Evolutionary conservation across 2,888 invertebrate genomes (phyloP), one percentile per base, ranked within the genome.

Genomic region (Leptura quadrifasciata): DNA sequence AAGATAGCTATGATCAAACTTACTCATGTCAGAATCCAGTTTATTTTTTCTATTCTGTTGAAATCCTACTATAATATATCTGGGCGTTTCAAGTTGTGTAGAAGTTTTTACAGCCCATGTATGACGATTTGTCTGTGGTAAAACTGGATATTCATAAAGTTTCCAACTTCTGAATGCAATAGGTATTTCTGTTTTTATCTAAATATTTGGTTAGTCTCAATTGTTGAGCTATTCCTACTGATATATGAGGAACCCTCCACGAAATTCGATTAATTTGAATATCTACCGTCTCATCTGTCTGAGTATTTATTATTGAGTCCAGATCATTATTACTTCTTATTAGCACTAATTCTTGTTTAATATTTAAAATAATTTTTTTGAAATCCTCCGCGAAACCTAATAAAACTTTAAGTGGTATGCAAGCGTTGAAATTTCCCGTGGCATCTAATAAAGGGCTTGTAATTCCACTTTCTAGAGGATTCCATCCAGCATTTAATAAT

Each of bases 311-410:
- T 18, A 74, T 68, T 8, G 61, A 80, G 80, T 88, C 86, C 5
- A 39, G 12, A 64, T 79, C 76, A 15, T 64, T 64, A 35, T 79
- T 85, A 52, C 85, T 81, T 76, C 88, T 80, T 24, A 83, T 81
- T n/a, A 89, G 74, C 54, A 88, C 82, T 52, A 87, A 77, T 80
- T 89, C 88, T 84, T 89, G 88, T 82, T n/a, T n/a, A n/a, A n/a
- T n/a, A n/a, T n/a, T n/a, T n/a, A n/a, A n/a, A n/a, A n/a, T n/a
- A n/a, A n/a, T n/a, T n/a, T n/a, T n/a, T n/a, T n/a, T n/a, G n/a
- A n/a, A n/a, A n/a, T n/a, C n/a, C n/a, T n/a, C n/a, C n/a, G n/a
- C n/a, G n/a, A n/a, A n/a, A n/a, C n/a, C n/a, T n/a, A n/a, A n/a
- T n/a, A n/a, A n/a, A n/a, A n/a, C n/a, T n/a, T n/a, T 86, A 87